phyloP scores from a whole-genome alignment of 2,113 vertebrate genomes.

The Solea senegalensis region DNA sequence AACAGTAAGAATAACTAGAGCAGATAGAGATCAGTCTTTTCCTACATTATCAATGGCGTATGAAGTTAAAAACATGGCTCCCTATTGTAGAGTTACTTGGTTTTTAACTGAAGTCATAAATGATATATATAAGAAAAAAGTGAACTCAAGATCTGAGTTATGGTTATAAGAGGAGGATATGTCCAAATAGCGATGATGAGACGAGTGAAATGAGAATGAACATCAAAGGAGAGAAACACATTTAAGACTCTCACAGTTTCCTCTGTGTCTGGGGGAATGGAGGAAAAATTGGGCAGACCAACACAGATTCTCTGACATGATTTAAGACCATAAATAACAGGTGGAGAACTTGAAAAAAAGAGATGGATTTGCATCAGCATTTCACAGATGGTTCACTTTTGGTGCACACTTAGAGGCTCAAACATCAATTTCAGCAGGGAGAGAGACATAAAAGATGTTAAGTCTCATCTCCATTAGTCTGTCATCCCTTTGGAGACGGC shows the following conservation, averaged over 20 bases:
- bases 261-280: background rate
- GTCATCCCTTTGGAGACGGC: slow-evolving; percentile 53
- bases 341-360: slow-evolving; percentile 29
- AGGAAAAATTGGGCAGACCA: background rate
- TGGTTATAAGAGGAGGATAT: background rate
- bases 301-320: slow-evolving; percentile 31
- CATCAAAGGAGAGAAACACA: slow-evolving; percentile 1
- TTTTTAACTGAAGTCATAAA: slow-evolving; percentile 1
- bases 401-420: slow-evolving; percentile 50
- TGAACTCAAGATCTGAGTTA: background rate
- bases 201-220: slow-evolving; percentile 11
- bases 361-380: slow-evolving; percentile 48
- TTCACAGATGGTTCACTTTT: slow-evolving; percentile 56
- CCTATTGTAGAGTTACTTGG: background rate
- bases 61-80: no score
- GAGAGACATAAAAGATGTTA: slow-evolving; percentile 57
- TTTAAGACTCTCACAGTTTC: slow-evolving; percentile 5
- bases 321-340: slow-evolving; percentile 46
- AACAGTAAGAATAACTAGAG: no score
- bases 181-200: background rate
- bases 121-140: background rate
- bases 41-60: no score
- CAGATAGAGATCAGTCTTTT: no score
- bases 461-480: slow-evolving; percentile 69
- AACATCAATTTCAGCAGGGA: slow-evolving; percentile 52